Base-by-base conservation (phyloP, 2,113 vertebrate species). In the Ciconia maguari region DNA sequence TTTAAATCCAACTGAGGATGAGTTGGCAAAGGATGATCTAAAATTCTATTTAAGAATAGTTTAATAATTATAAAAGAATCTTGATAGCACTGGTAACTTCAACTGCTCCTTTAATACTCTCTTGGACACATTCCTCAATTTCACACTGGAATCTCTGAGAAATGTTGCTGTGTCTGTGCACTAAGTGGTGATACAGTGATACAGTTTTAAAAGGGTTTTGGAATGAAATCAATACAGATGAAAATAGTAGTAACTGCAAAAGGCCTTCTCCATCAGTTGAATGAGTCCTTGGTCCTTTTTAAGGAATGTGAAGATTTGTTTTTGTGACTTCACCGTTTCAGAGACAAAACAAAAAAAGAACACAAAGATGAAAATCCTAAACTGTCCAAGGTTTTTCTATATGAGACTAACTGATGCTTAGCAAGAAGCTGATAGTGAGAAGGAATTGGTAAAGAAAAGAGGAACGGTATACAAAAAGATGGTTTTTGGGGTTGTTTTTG, bases 401-500 rank as follows among this genome's bases (percentile, higher is more conserved):
- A 4, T 10, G 34, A 55, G 20, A 34, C 32, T 44, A 32, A 38
- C 13, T 41, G 61, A 12, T 57, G 2, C 9, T 60, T 26, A 48
- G 9, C 10, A 38, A 58, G 52, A 91, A 80, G 22, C 57, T 41
- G 20, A 38, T 42, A 26, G 24, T 32, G 26, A 55, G 24, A 52
- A 48, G 26, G 9, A 57, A n/a, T 21, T 30, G 22, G 10, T 75
- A 36, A 41, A 64, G n/a, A 77, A 54, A 21, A 54, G 44, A 70
- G 14, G 24, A 87, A 13, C 7, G 4, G 0, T 1, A 7, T 7
- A 11, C 6, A 36, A 61, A n/a, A 13, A 16, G 4, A 6, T 36
- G 21, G 21, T 10, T 8, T 10, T 8, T 8, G 38, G 38, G 38
- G 38, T 38, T 8, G 38, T 38, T 38, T 38, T 38, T 38, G 38